Percentiles rank a stretch among this genome's conserved stretches.
phyloP scores from a whole-genome alignment of 2,113 vertebrate genomes.

The Falco punctatus region DNA sequence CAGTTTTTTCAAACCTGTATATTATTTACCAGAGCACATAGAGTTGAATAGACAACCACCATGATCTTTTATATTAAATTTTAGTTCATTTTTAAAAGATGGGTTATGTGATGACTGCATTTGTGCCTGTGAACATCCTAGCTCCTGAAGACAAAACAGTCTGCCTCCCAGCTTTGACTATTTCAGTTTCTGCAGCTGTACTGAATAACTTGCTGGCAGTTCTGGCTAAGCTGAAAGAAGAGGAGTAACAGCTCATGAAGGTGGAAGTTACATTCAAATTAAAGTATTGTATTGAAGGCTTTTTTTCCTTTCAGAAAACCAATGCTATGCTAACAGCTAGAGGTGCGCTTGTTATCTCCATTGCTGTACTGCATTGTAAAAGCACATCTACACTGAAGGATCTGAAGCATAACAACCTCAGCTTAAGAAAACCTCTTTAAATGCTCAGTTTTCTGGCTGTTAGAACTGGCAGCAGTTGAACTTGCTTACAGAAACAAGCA shows the following conservation, averaged over 20 bases:
- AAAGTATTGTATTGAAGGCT: background rate
- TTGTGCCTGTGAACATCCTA: background rate
- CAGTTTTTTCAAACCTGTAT: background rate
- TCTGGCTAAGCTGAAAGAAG: background rate
- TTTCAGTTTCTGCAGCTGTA: background rate
- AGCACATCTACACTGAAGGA: rapidly evolving
- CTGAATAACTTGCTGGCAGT: background rate
- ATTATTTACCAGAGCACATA: background rate
- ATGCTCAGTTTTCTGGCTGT: rapidly evolving
- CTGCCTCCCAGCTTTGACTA: rapidly evolving
- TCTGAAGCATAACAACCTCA: background rate
- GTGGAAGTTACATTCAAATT: background rate
- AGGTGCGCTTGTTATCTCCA: background rate
- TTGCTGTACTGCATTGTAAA: background rate
- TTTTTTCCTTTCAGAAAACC: background rate
- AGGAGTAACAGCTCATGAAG: background rate
- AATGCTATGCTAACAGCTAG: rapidly evolving
- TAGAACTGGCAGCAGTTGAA: background rate
- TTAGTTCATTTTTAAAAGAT: background rate
- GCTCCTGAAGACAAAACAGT: background rate
- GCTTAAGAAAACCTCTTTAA: background rate
- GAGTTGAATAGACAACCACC: constrained; percentile 11
- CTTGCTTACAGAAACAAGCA: background rate
- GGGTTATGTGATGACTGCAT: background rate
- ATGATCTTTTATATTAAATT: constrained; percentile 31